A percentile compares a stretch with the other conserved stretches of the same genome.
Evolutionary conservation across 2,888 invertebrate genomes (phyloP).

Genomic region (Pharmacophagus antenor): DNA sequence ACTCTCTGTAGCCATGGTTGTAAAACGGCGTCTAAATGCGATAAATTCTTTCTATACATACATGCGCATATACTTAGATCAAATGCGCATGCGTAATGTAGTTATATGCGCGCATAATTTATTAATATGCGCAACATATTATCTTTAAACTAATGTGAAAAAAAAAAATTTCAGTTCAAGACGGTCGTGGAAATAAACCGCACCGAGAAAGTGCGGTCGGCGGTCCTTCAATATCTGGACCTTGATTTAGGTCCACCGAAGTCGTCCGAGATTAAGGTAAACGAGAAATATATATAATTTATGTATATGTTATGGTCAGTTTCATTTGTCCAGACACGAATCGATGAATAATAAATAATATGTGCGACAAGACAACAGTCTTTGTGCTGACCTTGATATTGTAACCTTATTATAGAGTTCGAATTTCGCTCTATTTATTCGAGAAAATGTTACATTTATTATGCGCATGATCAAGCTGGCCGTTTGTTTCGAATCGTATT

Average conservation of each 20-base stretch:
- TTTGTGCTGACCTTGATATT: neutral
- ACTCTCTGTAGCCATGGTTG: too few species aligned
- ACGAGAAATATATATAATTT: neutral
- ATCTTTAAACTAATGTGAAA: neutral
- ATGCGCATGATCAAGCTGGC: neutral
- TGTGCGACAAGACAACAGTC: neutral
- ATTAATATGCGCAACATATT: neutral
- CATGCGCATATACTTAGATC: neutral
- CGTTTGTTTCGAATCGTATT: too few species aligned
- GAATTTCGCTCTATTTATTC: neutral
- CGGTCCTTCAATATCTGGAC: constrained; percentile 88
- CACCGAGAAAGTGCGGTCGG: constrained; percentile 45
- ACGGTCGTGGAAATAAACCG: constrained; percentile 35
- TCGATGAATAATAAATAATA: constrained; percentile 10
- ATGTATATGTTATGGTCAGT: too few species aligned
- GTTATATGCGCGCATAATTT: neutral
- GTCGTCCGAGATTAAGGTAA: constrained; percentile 48
- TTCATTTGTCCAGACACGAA: constrained; percentile 7
- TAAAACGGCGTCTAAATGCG: neutral
- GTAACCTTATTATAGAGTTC: constrained; percentile 10
- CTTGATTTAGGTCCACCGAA: constrained; percentile 86
- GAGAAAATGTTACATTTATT: neutral
- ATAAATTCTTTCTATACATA: neutral
- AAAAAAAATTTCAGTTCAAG: constrained; percentile 9
- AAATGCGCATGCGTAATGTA: neutral